Percentiles rank a stretch among this genome's conserved stretches.
Evolutionary conservation across 2,113 vertebrate genomes (phyloP).

Genomic region (Mormyrus lacerda): DNA sequence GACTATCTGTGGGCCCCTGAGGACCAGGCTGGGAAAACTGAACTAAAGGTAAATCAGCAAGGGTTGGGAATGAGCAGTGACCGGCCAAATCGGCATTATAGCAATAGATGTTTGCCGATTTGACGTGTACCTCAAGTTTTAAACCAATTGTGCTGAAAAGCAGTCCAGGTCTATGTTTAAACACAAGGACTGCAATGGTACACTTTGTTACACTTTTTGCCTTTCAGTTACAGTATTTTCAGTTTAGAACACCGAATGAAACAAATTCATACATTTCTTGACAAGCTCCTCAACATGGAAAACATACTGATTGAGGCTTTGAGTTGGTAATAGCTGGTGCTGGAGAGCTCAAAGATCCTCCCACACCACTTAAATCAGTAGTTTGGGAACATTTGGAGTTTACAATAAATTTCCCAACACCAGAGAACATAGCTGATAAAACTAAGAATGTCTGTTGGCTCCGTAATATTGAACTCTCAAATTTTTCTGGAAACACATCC

Average conservation of each 20-base stretch:
- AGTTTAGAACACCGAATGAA: not conserved
- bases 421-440: not conserved
- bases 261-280: not conserved
- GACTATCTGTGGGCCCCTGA: not conserved
- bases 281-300: not conserved
- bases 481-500: not conserved
- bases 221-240: not conserved
- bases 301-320: not conserved
- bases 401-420: not conserved
- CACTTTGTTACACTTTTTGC: not conserved
- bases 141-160: not conserved
- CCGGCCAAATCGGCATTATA: not conserved
- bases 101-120: not conserved
- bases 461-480: not conserved
- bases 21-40: not conserved
- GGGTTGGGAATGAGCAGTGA: not conserved
- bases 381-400: not conserved
- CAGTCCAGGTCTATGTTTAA: not conserved
- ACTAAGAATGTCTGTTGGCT: not conserved
- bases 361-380: not conserved
- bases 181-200: not conserved
- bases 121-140: not conserved
- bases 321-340: not conserved
- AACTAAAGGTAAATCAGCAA: not conserved
- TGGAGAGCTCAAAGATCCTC: not conserved